Evolutionary conservation across 23 tunicate genomes (phyloP).

Genomic region (Styela plicata): DNA sequence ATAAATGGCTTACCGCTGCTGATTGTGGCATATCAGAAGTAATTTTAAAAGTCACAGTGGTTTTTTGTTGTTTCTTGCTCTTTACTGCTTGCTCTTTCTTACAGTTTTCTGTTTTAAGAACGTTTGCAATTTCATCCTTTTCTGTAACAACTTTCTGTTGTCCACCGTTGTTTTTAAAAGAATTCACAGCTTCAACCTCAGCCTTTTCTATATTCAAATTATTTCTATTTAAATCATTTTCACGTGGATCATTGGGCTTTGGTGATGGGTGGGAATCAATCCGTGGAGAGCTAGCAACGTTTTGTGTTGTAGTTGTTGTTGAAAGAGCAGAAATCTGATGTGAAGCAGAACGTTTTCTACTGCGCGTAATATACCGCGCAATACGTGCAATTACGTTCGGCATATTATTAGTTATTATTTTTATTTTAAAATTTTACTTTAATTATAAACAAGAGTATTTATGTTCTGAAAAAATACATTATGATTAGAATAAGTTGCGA

Average conservation of each 20-base stretch:
- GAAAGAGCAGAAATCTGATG: not conserved
- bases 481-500: no score
- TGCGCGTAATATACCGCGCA: conserved; percentile 4
- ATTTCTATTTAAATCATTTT: not conserved
- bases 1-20: not conserved
- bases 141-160: not conserved
- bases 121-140: not conserved
- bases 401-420: no score
- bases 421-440: no score
- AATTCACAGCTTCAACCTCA: not conserved
- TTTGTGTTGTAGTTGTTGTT: not conserved
- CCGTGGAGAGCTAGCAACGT: not conserved
- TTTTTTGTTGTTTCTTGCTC: not conserved
- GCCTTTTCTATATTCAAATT: not conserved
- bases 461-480: no score
- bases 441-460: no score
- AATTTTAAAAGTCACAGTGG: not conserved
- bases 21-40: not conserved
- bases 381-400: conserved; percentile 5
- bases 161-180: not conserved
- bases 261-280: not conserved
- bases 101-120: not conserved
- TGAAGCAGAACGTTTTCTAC: conserved; percentile 16
- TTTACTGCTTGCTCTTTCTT: not conserved
- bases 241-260: not conserved